A percentile compares a stretch with the other conserved stretches of the same genome.
These are phyloP conservation scores for Rutilus rutilus DNA, from an alignment of 2,113 vertebrate species.

Conservation along the genomic window DNA sequence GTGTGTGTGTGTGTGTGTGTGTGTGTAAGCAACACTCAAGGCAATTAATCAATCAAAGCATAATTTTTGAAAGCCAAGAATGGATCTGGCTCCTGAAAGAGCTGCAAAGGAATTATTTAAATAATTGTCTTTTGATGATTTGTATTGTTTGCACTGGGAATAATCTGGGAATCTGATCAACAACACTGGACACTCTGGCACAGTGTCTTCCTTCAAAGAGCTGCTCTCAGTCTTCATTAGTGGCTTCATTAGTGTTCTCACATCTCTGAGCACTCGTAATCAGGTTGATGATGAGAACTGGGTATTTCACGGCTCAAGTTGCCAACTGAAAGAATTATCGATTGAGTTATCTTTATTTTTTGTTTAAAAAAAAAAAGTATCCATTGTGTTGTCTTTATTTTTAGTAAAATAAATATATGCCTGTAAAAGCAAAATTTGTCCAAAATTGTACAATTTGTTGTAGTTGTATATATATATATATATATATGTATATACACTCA, in stretches of 20 bases:
- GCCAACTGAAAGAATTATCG: neutral
- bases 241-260: constrained; percentile 33
- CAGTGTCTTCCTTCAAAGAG: constrained; percentile 7
- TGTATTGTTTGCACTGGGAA: constrained; percentile 25
- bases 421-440: neutral
- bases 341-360: neutral
- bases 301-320: constrained; percentile 13
- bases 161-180: constrained; percentile 6
- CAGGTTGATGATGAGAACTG: constrained; percentile 24
- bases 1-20: constrained; percentile 41
- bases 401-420: neutral
- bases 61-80: constrained; percentile 10
- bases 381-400: neutral
- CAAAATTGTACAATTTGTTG: no score
- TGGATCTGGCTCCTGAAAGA: neutral
- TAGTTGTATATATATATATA: no score
- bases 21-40: constrained; percentile 32
- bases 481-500: no score
- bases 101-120: neutral
- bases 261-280: constrained; percentile 42
- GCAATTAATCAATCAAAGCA: constrained; percentile 17
- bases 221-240: constrained; percentile 29
- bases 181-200: neutral
- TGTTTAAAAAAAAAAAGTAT: neutral
- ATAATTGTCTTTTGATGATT: constrained; percentile 21